Base-by-base conservation (phyloP, 2,888 invertebrate species). In the Chaetogeoica ovagalla region DNA sequence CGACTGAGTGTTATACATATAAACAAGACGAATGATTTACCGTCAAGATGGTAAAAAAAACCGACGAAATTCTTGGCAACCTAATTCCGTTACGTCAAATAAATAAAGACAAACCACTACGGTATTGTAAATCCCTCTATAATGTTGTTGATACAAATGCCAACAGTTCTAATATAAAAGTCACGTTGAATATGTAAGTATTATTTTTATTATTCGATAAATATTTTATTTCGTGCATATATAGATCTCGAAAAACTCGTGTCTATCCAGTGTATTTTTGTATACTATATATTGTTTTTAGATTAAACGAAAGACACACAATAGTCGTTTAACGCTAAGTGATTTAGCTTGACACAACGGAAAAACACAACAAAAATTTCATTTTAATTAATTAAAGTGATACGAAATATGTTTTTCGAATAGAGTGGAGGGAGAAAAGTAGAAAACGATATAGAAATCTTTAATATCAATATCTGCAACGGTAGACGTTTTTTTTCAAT, bases 301-400 rank as follows among this genome's bases (percentile, higher is more conserved):
- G 30, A 1, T 4, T 30, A 30, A 30, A 30, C 30, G 30, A 4
- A 30, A 30, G 30, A 30, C 30, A 30, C 30, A 30, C 30, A 30
- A 4, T 30, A 52, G 15, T 1, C 52, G 9, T 17, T 17, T 52
- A 2, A 52, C 13, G 2, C 4, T 4, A 17, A 4, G 7, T 2
- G 15, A 39, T 8, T 55, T 15, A 39, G 17, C 39, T 39, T 37
- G 37, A 21, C 11, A 57, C 30, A 57, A 23, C 30, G n/a, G n/a
- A 21, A 37, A 2, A 59, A 37, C 13, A n/a, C 17, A 59, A 59
- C 39, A 7, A 60, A 59, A 21, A 30, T 30, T 30, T 30, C 30
- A 30, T 30, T 30, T 30, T 60, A 59, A 71, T 71, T 70, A 57
- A 21, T 59, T 9, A 43, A 17, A 71, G 71, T 71, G 71, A 71